Conservation (phyloP, 2,797 vertebrate genomes). For the Siniperca scherzeri region DNA sequence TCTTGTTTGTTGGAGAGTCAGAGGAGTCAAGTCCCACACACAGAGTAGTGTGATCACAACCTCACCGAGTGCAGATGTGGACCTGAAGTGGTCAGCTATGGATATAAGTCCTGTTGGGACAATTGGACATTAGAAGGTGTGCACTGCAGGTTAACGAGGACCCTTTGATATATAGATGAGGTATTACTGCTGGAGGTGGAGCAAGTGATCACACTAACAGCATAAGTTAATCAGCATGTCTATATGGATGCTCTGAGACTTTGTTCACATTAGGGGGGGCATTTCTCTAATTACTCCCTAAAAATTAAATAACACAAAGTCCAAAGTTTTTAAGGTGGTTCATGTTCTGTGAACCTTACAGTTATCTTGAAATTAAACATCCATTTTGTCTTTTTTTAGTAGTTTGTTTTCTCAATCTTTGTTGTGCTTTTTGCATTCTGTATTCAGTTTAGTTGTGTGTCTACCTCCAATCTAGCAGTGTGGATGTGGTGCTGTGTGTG, state of each 20-base stretch:
- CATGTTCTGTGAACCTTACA: no score
- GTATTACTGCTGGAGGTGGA: slow-evolving; percentile 34
- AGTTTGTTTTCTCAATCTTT: not conserved
- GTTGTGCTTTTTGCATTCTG: no score
- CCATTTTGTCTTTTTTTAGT: not conserved
- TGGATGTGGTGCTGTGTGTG: no score
- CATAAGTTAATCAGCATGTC: slow-evolving; percentile 19
- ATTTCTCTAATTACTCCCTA: not conserved
- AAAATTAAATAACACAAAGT: not conserved
- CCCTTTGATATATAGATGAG: slow-evolving; percentile 53
- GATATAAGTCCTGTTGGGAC: slow-evolving; percentile 48
- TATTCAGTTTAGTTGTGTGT: no score
- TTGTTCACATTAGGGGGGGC: not conserved
- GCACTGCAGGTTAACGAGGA: slow-evolving; percentile 26
- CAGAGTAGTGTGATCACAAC: not conserved
- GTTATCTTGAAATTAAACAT: no score
- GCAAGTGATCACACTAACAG: slow-evolving; percentile 8
- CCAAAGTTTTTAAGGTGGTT: not conserved
- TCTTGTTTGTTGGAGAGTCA: slow-evolving; percentile 21
- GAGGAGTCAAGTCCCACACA: not conserved
- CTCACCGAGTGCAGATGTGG: slow-evolving; percentile 11
- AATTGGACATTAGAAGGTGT: slow-evolving; percentile 42
- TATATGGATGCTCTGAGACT: not conserved
- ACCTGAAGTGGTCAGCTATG: not conserved
- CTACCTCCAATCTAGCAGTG: no score